These are phyloP conservation scores for Brachyhypopomus gauderio DNA, from an alignment of 2,113 vertebrate genomes.

Conservation along the genomic window DNA sequence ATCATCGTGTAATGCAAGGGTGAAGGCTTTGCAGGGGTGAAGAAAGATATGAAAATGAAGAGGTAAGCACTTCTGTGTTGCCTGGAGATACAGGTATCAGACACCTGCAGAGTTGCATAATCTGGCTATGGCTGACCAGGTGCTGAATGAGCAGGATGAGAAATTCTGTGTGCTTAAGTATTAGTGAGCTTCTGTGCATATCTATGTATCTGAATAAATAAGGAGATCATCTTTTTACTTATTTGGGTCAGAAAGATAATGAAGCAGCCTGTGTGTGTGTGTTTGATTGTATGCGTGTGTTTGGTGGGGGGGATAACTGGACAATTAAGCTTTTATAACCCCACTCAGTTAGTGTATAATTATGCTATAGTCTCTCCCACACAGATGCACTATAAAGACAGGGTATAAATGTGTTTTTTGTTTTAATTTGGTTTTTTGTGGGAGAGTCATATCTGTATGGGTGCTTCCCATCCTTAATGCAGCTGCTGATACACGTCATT, in stretches of 20 bases:
- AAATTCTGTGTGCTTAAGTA: not conserved
- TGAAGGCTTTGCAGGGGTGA: not conserved
- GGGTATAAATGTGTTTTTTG: not conserved
- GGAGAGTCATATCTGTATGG: no score
- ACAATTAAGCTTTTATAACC: no score
- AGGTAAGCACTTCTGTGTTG: conserved; percentile 58
- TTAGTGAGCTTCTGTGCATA: not conserved
- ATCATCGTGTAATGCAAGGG: conserved; percentile 42
- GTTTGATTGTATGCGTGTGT: not conserved
- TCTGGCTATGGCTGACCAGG: conserved; percentile 15
- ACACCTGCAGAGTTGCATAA: conserved; percentile 53
- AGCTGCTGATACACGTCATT: no score
- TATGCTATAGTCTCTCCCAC: no score
- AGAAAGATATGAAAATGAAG: conserved; percentile 61
- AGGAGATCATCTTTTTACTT: not conserved
- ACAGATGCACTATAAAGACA: no score
- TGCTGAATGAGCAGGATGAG: not conserved
- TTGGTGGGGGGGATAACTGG: not conserved
- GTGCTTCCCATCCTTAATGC: no score
- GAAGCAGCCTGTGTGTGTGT: conserved; percentile 13
- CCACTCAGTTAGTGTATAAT: no score
- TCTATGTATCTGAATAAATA: conserved; percentile 4
- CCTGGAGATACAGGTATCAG: conserved; percentile 41
- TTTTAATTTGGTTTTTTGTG: no score
- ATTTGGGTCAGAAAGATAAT: conserved; percentile 26